Base-by-base conservation (phyloP, 1,140 invertebrate species). In the Araneus ventricosus region DNA sequence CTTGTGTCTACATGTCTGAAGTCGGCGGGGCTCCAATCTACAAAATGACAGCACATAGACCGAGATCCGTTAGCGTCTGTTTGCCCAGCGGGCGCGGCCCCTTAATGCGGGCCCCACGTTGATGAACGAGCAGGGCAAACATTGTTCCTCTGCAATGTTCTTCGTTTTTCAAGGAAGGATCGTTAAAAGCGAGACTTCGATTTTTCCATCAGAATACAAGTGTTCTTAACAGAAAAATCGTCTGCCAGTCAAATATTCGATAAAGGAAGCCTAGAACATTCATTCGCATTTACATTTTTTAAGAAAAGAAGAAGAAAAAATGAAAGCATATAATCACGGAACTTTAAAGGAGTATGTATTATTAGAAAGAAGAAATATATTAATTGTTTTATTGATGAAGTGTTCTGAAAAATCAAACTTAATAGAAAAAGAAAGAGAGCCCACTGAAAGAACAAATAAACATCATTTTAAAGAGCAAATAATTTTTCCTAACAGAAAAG, bases 41-140 rank as follows among this genome's bases (percentile, higher is more conserved):
- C 70, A 79, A 89, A 89, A 89, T 89, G 88, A 89, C 88, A 89
- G 88, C 88, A 89, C 88, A 89, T 41, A 22, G 52, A n/a, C 24
- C 30, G 37, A 75, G 87, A 88, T 88, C 87, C 63, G 87, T 88
- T 88, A 88, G 87, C 88, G 63, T 27, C 39, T 89, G 88, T 89
- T 89, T 39, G 39, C 88, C 7, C 88, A 89, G 88, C 88, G 88
- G 88, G 88, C 67, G 88, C 4, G 88, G 88, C 88, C 88, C 88
- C 63, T 88, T 39, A 75, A 39, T 61, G 24, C 6, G 24, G 87
- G 87, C 87, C 87, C 70, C 84, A 86, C 67, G 52, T 59, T 89
- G 88, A 89, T 89, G 88, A 37, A 89, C 88, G 88, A 89, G 37
- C 39, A 79, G 88, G 39, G 70, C 88, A 89, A 89, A 89, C 88